Conservation (phyloP, 1,140 invertebrate genomes). For the Apolygus lucorum region DNA sequence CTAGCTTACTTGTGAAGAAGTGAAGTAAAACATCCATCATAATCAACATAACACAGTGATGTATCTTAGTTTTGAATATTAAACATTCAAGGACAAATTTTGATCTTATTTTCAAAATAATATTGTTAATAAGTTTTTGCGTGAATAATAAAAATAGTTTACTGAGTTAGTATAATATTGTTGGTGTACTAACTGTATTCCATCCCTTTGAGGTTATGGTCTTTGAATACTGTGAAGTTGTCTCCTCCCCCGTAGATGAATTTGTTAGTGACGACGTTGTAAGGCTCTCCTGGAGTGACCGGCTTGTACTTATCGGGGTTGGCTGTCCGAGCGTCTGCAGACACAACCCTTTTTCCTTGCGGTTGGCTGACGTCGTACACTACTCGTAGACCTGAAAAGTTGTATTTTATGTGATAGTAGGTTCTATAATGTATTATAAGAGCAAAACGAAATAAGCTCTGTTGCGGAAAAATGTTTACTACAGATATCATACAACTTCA, state of each 20-base stretch:
- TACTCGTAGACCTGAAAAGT: slow-evolving; percentile 39
- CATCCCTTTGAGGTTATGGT: neutral
- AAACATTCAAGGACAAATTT: no score
- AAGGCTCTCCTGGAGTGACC: neutral
- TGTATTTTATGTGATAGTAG: neutral
- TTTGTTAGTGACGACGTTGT: neutral
- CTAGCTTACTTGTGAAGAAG: no score
- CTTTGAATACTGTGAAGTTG: neutral
- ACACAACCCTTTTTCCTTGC: slow-evolving; percentile 43
- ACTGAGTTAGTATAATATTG: no score
- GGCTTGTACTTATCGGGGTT: neutral
- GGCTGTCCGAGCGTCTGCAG: neutral
- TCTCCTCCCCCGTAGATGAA: neutral
- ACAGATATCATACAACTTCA: neutral
- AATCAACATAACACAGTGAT: no score
- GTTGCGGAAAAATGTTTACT: neutral
- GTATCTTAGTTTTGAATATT: no score
- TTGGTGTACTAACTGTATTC: no score
- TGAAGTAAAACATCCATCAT: no score
- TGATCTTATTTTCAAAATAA: no score
- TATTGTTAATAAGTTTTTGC: no score
- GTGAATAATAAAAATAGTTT: no score
- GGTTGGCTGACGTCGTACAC: slow-evolving; percentile 46
- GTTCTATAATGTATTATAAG: neutral
- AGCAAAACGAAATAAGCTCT: neutral